A percentile compares a stretch with the other conserved stretches of the same genome.
Conservation (phyloP, 2,113 vertebrate genomes). For the Dicaeum eximium region DNA sequence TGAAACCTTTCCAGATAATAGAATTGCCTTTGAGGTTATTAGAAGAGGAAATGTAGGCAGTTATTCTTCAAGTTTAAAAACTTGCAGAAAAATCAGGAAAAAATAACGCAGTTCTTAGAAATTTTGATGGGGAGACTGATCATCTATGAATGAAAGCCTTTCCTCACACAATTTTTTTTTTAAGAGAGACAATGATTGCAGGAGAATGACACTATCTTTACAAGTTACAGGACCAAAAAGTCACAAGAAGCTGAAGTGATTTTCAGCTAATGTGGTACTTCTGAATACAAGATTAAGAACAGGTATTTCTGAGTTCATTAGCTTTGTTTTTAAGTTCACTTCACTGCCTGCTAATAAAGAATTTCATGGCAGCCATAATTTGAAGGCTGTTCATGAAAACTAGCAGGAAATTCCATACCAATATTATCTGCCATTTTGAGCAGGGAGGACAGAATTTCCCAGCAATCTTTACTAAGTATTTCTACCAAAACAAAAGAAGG, state of each 20-base stretch:
- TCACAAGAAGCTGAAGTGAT: not conserved
- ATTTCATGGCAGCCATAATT: not conserved
- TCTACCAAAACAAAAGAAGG: not conserved
- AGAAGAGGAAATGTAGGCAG: not conserved
- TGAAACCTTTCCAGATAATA: not conserved
- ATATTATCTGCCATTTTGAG: not conserved
- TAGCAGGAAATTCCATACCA: not conserved
- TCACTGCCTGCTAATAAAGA: not conserved
- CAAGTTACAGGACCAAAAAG: not conserved
- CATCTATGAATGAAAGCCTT: not conserved
- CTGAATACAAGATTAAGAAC: not conserved
- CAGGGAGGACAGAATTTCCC: not conserved
- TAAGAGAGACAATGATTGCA: not conserved
- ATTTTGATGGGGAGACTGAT: not conserved
- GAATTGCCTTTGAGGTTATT: not conserved
- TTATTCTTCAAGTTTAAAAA: not conserved
- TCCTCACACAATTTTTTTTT: not conserved
- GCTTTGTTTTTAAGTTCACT: not conserved
- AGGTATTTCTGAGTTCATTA: not conserved
- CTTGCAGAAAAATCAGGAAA: not conserved
- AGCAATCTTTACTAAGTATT: not conserved
- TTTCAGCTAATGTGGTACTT: not conserved
- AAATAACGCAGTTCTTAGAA: not conserved
- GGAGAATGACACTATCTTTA: not conserved
- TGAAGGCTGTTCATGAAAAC: not conserved